Evolutionary conservation across 2,113 vertebrate genomes (phyloP).

Genomic region (Terrapene triunguis): DNA sequence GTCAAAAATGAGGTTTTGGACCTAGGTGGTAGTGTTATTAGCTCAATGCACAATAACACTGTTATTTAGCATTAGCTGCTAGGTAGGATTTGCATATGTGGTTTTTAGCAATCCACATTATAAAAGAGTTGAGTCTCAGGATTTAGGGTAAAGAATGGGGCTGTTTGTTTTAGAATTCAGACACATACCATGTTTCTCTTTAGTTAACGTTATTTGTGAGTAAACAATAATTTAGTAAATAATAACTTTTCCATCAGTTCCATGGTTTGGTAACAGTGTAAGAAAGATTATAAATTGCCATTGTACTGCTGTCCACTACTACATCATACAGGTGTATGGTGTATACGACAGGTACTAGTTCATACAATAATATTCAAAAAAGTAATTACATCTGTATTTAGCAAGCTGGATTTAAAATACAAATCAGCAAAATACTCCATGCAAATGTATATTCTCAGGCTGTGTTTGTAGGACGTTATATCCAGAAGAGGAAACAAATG

Average conservation of each 20-base stretch:
- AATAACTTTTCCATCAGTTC: neutral
- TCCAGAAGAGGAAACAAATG: constrained; percentile 63
- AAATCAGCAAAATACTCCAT: constrained; percentile 54
- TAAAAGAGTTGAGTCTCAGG: neutral
- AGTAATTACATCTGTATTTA: constrained; percentile 28
- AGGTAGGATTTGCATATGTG: neutral
- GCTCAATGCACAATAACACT: neutral
- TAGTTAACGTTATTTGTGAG: neutral
- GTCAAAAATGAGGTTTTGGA: no score
- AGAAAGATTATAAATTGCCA: neutral
- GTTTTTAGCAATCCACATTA: fast-evolving
- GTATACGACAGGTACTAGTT: neutral
- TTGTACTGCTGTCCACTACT: neutral
- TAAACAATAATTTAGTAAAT: neutral
- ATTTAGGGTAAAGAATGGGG: neutral
- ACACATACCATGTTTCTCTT: neutral
- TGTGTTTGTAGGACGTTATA: constrained; percentile 36
- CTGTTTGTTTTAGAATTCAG: neutral
- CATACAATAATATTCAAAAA: neutral
- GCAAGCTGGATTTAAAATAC: constrained; percentile 57
- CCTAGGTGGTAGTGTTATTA: neutral
- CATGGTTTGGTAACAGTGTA: neutral
- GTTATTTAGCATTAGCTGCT: neutral
- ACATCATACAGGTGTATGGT: neutral
- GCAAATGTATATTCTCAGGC: constrained; percentile 50